Evolutionary conservation across 2,113 vertebrate species (phyloP).

Genomic region (Axis porcinus): DNA sequence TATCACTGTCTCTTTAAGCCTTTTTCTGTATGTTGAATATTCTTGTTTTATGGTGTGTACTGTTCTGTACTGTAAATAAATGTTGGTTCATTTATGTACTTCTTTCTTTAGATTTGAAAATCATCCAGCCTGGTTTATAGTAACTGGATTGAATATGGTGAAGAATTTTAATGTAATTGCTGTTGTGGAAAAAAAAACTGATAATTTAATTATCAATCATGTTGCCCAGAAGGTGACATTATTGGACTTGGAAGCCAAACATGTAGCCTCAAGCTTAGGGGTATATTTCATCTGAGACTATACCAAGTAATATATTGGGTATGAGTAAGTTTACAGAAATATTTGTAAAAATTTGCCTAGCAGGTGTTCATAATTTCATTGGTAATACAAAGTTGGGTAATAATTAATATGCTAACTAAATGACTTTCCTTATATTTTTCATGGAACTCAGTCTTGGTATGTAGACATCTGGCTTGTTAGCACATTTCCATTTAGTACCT

Average conservation of each 20-base stretch:
- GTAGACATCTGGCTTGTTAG: background rate
- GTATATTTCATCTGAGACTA: background rate
- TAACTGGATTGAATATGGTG: background rate
- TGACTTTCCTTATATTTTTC: conserved; percentile 1
- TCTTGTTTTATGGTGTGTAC: background rate
- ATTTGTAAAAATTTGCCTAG: background rate
- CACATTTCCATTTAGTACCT: background rate
- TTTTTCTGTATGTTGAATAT: background rate
- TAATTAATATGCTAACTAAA: background rate
- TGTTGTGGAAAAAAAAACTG: background rate
- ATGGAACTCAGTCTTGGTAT: background rate
- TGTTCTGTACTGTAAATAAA: background rate
- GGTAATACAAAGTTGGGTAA: background rate
- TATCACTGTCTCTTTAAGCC: background rate
- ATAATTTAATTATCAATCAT: background rate
- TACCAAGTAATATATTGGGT: background rate
- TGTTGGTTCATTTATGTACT: background rate
- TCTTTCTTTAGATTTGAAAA: conserved; percentile 9
- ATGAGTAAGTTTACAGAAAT: background rate
- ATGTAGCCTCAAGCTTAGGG: background rate
- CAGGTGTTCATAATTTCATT: background rate
- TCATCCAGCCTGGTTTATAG: background rate
- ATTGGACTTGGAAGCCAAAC: background rate
- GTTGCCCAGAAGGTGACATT: background rate
- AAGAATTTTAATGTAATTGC: background rate